Evolutionary conservation across 2,888 invertebrate genomes (phyloP), one percentile per base, ranked within the genome.

Genomic region (Rotaria magnacalcarata): DNA sequence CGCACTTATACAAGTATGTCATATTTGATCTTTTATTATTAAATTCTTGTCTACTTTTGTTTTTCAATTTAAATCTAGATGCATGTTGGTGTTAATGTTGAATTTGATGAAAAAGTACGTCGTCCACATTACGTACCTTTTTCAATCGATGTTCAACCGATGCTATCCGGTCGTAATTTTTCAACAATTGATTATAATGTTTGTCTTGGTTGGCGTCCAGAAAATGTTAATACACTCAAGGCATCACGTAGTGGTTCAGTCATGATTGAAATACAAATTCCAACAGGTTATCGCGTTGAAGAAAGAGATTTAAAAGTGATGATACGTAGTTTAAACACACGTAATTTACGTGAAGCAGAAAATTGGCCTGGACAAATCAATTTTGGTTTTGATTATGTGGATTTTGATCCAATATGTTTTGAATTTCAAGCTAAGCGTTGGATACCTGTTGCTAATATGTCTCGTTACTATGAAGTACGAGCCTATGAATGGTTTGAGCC

Each of bases 401-500:
- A 96, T 89, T 92, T 93, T 43, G 94, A 94, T 90, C 94, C 90
- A 89, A 91, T 95, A 10, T 97, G 97, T 90, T 94, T 97, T 19
- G 95, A 95, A 91, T 95, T 96, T 90, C 95, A 96, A 0, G 93
- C 96, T 87, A 96, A 96, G 91, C 93, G 97, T 88, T 97, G 96
- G 96, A 95, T 93, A 92, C 97, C 97, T 0, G 96, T 97, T 5
- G 97, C 97, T 85, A 97, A 97, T 92, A 95, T 96, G 95, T 96
- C 97, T 0, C 93, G 96, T 84, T 96, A 95, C 91, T 93, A 97
- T 88, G 96, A 96, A 95, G 93, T 92, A 97, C 97, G 0, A 96
- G 96, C 97, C 21, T 97, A 96, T 91, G 97, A 97, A 92, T 97
- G 96, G 91, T 97, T 97, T 91, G 95, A 96, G 85, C 97, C 97